phyloP scores from a whole-genome alignment of 2,113 vertebrate genomes.

The Ammodytes marinus region DNA sequence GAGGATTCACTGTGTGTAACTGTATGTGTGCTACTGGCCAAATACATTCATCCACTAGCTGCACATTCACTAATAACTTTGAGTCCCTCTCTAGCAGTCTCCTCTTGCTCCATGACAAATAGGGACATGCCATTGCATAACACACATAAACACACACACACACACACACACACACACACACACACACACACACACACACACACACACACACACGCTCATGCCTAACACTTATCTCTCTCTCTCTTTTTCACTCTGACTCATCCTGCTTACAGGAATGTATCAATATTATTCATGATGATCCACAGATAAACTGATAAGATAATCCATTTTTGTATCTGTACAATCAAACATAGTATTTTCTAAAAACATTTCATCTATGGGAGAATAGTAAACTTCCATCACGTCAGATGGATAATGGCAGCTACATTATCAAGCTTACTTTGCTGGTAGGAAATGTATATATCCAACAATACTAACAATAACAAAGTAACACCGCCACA shows the following conservation, averaged over 20 bases:
- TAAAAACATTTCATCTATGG: background rate
- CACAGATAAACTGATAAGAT: background rate
- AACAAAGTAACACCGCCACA: background rate
- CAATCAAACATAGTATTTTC: background rate
- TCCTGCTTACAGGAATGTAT: background rate
- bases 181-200: background rate
- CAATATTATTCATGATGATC: background rate
- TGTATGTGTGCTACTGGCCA: background rate
- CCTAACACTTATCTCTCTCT: background rate
- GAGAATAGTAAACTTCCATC: background rate
- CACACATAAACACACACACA: background rate
- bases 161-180: background rate
- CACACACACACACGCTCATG: background rate
- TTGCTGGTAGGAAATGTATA: background rate
- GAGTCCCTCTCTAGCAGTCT: background rate
- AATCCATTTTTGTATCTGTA: background rate
- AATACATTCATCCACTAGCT: background rate
- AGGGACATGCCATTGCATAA: background rate
- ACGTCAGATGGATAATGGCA: background rate
- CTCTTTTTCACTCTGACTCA: background rate
- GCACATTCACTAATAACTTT: background rate
- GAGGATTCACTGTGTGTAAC: background rate
- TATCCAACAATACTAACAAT: background rate
- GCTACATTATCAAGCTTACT: background rate
- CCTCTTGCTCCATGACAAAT: slow-evolving; percentile 1